Evolutionary conservation across 2,113 vertebrate genomes (phyloP), one percentile per base, ranked within the genome.

Genomic region (Lucifuga dentata): DNA sequence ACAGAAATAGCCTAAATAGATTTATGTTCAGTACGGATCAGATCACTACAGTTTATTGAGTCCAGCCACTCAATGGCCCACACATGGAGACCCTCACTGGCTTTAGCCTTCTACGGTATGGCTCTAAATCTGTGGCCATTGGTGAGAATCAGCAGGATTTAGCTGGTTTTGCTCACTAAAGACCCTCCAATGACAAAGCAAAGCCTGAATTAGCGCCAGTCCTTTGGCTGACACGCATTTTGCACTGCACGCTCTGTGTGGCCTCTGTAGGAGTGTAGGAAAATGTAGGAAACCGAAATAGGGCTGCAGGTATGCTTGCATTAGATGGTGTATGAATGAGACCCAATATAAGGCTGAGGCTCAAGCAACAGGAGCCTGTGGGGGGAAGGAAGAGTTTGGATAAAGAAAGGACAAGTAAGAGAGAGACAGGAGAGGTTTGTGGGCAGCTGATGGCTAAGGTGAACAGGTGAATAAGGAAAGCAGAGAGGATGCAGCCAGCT

Each of bases 181-280:
- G 64, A 56, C 69, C 78, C 67, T 80, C 50, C 44, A 50, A 46
- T 86, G 76, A 82, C 73, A 76, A 84, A 77, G 65, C 68, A 72
- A 86, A 83, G 60, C 76, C 68, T 66, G 64, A 75, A 73, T 85
- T 85, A 68, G 61, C 80, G 80, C 68, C 71, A 74, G 65, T 48
- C 24, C 41, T 56, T 49, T 72, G 73, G 55, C 76, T 76, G 60
- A 60, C 5, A 10, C 56, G 44, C 38, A 40, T 36, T 62, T 49
- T 52, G 26, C 19, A 59, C 26, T 5, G 15, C 58, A 41, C 52
- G 13, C 59, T 56, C 41, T 81, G 60, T 50, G 77, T 69, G 73
- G 73, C 65, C 71, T 61, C 66, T 60, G 66, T 49, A 33, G 55
- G 39, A 4, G 40, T 17, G 32, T 19, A 52, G 53, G 17, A 46